These are phyloP conservation scores for Triplophysa dalaica DNA, from an alignment of 2,113 vertebrate genomes.

Conservation along the genomic window DNA sequence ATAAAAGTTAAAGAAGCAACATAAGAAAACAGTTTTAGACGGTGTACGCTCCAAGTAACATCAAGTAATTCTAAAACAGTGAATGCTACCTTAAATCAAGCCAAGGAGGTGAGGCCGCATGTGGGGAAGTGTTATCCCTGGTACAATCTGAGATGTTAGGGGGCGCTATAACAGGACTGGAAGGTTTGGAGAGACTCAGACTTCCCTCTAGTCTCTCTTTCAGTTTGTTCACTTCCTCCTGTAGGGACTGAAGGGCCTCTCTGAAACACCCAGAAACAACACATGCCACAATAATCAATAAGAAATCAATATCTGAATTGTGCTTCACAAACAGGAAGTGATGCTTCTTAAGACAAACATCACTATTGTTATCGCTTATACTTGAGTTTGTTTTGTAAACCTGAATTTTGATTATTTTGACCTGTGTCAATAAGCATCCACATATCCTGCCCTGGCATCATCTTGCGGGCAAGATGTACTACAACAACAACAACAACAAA, in stretches of 20 bases:
- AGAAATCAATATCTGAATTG: neutral
- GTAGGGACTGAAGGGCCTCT: slow-evolving; percentile 77
- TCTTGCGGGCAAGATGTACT: too few species aligned
- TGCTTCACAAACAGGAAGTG: neutral
- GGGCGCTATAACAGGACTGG: slow-evolving; percentile 30
- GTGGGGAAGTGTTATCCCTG: neutral
- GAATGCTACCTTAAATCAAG: slow-evolving; percentile 64
- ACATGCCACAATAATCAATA: neutral
- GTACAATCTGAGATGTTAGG: neutral
- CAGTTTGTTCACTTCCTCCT: slow-evolving; percentile 77
- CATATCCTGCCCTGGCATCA: too few species aligned
- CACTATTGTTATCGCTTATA: too few species aligned
- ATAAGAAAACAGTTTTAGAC: neutral
- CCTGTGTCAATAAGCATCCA: too few species aligned
- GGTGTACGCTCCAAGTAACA: neutral
- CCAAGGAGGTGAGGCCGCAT: slow-evolving; percentile 27
- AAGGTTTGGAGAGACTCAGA: slow-evolving; percentile 53
- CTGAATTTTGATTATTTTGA: too few species aligned
- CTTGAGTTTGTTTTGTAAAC: too few species aligned
- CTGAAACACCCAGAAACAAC: slow-evolving; percentile 61
- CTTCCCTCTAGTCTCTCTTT: slow-evolving; percentile 72
- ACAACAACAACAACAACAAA: too few species aligned
- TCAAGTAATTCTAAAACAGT: neutral
- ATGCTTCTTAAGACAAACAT: too few species aligned
- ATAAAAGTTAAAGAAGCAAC: neutral